Conservation (phyloP, 2,797 vertebrate genomes). For the Pseudochaenichthys georgianus region DNA sequence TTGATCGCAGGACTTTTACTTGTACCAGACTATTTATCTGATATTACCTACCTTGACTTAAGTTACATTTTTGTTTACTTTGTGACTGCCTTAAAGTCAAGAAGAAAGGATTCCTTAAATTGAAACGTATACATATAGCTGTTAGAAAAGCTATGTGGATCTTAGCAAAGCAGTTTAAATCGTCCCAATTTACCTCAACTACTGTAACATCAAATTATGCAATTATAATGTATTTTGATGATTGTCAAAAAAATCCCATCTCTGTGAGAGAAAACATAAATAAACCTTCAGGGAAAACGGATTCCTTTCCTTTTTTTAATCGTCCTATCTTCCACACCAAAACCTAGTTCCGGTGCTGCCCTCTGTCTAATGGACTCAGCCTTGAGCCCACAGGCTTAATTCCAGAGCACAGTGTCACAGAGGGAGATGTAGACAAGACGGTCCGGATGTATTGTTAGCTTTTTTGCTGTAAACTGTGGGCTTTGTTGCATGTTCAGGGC, state of each 20-base stretch:
- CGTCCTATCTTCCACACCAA: constrained; percentile 41
- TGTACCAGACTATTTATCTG: too few relatives aligned
- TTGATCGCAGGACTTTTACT: too few relatives aligned
- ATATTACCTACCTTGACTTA: too few relatives aligned
- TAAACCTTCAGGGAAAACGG: constrained; percentile 48
- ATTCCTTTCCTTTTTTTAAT: background rate
- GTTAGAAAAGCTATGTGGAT: background rate
- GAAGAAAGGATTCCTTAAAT: constrained; percentile 9
- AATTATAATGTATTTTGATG: constrained; percentile 52
- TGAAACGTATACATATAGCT: background rate
- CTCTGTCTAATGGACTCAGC: constrained; percentile 43
- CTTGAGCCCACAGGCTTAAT: constrained; percentile 48
- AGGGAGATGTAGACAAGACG: constrained; percentile 33
- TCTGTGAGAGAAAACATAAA: constrained; percentile 60
- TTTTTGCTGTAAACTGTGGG: constrained; percentile 66
- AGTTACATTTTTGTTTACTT: too few relatives aligned
- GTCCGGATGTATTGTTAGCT: constrained; percentile 61
- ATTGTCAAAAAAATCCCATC: constrained; percentile 35
- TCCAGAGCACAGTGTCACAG: constrained; percentile 33
- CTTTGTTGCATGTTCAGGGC: constrained; percentile 57
- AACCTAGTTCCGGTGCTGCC: constrained; percentile 52
- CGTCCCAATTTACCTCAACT: background rate
- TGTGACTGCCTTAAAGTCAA: background rate
- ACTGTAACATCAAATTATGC: constrained; percentile 17
- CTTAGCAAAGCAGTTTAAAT: background rate